These are phyloP conservation scores for Sterna hirundo DNA, from an alignment of 2,113 vertebrate species.

Conservation along the genomic window DNA sequence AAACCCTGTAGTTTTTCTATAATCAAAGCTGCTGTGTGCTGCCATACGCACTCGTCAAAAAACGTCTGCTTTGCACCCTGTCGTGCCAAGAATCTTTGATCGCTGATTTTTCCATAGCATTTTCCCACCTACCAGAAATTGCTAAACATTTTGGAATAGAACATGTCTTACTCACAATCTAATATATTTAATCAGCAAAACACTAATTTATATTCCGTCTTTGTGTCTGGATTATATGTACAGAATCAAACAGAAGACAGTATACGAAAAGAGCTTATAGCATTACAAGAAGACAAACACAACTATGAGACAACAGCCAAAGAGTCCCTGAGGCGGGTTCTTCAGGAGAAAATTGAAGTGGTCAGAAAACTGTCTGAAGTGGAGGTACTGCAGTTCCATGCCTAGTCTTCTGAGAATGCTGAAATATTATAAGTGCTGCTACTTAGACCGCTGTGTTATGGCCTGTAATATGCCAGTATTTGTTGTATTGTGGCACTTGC, in stretches of 20 bases:
- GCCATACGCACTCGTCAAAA: not conserved
- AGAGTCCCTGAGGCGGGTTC: conserved; percentile 96
- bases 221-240: not conserved
- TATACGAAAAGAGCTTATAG: conserved; percentile 93
- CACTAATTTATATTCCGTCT: not conserved
- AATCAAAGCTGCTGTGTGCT: not conserved
- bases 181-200: not conserved
- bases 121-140: not conserved
- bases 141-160: not conserved
- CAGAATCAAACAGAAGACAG: conserved; percentile 97
- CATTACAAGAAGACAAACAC: conserved; percentile 97
- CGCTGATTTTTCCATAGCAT: not conserved
- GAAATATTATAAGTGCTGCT: not conserved
- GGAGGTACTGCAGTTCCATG: conserved; percentile 81
- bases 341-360: conserved; percentile 99
- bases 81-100: not conserved
- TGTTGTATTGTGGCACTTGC: not conserved
- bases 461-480: not conserved
- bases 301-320: conserved; percentile 99
- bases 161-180: not conserved
- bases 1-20: not conserved
- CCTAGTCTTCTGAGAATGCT: not conserved
- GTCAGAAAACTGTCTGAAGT: conserved; percentile 97
- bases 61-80: not conserved
- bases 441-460: not conserved